A percentile compares a stretch with the other conserved stretches of the same genome.
phyloP scores from a whole-genome alignment of 2,797 vertebrate species.

The Coracias cyanogaster region DNA sequence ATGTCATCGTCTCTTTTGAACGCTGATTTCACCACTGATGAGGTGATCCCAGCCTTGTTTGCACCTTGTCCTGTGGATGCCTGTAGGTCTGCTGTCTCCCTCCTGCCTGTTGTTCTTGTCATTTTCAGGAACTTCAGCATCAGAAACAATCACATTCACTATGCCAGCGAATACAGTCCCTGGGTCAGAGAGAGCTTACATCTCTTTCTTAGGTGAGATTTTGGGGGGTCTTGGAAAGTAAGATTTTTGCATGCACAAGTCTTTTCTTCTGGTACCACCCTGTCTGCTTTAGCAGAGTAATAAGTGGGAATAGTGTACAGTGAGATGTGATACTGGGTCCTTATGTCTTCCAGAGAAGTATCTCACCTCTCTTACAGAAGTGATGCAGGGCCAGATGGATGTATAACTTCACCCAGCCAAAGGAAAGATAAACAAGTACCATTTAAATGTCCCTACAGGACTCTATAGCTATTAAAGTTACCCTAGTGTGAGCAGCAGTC shows the following conservation, averaged over 20 bases:
- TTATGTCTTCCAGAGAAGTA: not conserved
- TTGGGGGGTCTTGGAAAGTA: not conserved
- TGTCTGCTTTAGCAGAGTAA: not conserved
- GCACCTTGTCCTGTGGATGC: not conserved
- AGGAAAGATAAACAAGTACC: not conserved
- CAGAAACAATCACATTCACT: constrained; percentile 62
- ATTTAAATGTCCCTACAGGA: not conserved
- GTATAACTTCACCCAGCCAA: not conserved
- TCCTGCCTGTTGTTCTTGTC: not conserved
- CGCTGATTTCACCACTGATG: not conserved
- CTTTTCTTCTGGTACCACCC: not conserved
- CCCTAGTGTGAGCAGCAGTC: not conserved
- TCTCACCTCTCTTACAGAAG: not conserved
- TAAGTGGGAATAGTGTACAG: not conserved
- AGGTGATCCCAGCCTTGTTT: not conserved
- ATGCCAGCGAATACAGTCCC: constrained; percentile 53
- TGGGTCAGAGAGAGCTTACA: constrained; percentile 62
- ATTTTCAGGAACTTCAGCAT: constrained; percentile 59
- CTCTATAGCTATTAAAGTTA: not conserved
- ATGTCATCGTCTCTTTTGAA: not conserved
- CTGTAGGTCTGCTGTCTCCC: not conserved
- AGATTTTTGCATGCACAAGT: not conserved
- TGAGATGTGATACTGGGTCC: not conserved
- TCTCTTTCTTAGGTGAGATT: constrained; percentile 72
- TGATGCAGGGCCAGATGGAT: not conserved